These are phyloP conservation scores for Pleuronectes platessa DNA, from an alignment of 2,113 vertebrate species.

Conservation along the genomic window DNA sequence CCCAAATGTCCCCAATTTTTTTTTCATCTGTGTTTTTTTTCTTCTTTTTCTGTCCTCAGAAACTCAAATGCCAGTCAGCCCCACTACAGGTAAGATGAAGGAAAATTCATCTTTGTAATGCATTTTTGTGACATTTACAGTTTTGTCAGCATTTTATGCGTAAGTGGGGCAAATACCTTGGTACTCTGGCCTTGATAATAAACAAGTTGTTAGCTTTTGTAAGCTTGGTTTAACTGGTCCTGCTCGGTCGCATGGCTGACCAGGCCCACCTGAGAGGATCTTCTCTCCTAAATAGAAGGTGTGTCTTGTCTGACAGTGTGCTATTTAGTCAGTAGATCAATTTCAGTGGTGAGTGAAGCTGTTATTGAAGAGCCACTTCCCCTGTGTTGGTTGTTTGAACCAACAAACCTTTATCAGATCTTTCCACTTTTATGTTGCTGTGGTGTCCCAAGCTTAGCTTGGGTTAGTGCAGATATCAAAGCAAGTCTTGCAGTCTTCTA, in stretches of 20 bases:
- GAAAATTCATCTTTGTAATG: not conserved
- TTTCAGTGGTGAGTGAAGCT: not conserved
- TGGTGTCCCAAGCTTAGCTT: no score
- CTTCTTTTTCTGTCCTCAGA: slow-evolving; percentile 43
- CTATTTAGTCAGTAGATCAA: not conserved
- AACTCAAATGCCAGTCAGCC: slow-evolving; percentile 38
- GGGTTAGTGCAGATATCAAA: no score
- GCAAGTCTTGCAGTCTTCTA: no score
- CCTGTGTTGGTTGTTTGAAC: not conserved
- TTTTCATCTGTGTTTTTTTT: not conserved
- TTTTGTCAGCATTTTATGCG: not conserved
- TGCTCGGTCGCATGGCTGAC: not conserved
- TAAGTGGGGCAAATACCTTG: not conserved
- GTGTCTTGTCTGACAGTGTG: no score
- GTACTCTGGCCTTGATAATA: not conserved
- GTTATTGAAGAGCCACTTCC: not conserved
- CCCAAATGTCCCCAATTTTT: no score
- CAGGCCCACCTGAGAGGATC: not conserved
- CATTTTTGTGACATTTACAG: not conserved
- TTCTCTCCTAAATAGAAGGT: no score
- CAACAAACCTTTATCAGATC: not conserved
- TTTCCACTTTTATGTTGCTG: not conserved
- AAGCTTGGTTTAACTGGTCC: not conserved
- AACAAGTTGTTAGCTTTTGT: not conserved
- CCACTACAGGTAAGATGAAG: slow-evolving; percentile 42